Conservation (phyloP, 2,113 vertebrate species). For the Dicentrarchus labrax region DNA sequence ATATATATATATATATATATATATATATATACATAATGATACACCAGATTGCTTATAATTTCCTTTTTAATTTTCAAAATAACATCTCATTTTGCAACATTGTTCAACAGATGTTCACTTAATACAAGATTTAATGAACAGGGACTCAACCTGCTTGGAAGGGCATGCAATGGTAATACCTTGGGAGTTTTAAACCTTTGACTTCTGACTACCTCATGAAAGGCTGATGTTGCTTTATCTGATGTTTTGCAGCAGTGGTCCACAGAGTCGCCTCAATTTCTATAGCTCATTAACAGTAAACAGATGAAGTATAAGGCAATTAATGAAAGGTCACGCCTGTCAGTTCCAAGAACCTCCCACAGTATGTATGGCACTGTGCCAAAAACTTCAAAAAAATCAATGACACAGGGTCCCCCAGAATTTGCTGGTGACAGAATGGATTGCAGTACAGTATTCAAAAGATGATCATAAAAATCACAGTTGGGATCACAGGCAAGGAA, state of each 20-base stretch:
- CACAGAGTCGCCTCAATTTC: conserved; percentile 21
- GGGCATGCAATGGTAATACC: background rate
- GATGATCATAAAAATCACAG: background rate
- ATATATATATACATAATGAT: background rate
- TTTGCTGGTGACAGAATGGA: conserved; percentile 14
- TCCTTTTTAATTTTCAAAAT: conserved; percentile 17
- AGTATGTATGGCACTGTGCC: conserved; percentile 35
- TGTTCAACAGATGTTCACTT: conserved; percentile 31
- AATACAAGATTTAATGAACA: conserved; percentile 30
- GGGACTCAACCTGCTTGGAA: background rate
- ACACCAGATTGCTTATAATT: background rate
- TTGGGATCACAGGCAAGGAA: background rate
- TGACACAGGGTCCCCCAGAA: background rate
- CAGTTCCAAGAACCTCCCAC: conserved; percentile 47
- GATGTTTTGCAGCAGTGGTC: conserved; percentile 35
- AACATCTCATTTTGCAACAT: conserved; percentile 3
- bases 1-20: background rate
- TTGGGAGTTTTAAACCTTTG: conserved; percentile 31
- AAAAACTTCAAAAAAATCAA: conserved; percentile 43
- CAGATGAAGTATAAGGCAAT: conserved; percentile 76
- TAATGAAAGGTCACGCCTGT: conserved; percentile 76
- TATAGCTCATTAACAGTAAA: conserved; percentile 73
- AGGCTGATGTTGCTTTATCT: conserved; percentile 34
- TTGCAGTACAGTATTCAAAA: background rate
- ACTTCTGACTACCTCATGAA: conserved; percentile 22